These are phyloP conservation scores for Daubentonia madagascariensis DNA, from an alignment of 2,113 vertebrate genomes.

Conservation along the genomic window DNA sequence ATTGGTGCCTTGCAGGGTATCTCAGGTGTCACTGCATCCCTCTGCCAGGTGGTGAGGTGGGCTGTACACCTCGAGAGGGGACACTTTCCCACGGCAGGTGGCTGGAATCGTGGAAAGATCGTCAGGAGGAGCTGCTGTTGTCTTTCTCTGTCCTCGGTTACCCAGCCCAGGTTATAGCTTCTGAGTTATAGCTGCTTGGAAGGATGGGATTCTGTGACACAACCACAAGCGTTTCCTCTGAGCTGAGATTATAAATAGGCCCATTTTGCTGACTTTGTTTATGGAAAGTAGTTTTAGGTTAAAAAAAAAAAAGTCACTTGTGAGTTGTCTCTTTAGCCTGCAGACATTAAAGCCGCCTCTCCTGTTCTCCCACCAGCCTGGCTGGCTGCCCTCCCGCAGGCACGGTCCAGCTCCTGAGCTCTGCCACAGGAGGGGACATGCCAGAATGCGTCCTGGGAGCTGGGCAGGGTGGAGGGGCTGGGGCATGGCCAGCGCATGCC, in stretches of 20 bases:
- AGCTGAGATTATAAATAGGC: neutral
- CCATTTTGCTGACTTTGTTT: neutral
- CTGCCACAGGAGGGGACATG: neutral
- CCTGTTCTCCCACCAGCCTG: neutral
- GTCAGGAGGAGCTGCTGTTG: neutral
- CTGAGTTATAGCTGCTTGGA: neutral
- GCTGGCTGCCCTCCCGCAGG: too few relatives aligned
- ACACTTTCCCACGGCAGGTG: neutral
- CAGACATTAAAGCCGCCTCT: rapidly evolving
- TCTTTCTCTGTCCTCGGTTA: neutral
- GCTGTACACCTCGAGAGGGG: neutral
- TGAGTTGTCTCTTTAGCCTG: neutral
- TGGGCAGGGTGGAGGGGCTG: neutral
- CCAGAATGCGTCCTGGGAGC: neutral
- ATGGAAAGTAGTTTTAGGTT: neutral
- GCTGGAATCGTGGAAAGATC: neutral
- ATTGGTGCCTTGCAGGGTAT: neutral
- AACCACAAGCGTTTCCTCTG: neutral
- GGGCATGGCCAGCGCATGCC: neutral
- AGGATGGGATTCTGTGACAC: too few relatives aligned
- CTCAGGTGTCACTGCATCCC: rapidly evolving
- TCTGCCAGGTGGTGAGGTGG: neutral
- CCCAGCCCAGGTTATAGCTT: neutral
- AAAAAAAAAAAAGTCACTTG: too few relatives aligned
- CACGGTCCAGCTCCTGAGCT: neutral